phyloP scores from a whole-genome alignment of 2,888 invertebrate genomes.

The Copidosoma aretas region DNA sequence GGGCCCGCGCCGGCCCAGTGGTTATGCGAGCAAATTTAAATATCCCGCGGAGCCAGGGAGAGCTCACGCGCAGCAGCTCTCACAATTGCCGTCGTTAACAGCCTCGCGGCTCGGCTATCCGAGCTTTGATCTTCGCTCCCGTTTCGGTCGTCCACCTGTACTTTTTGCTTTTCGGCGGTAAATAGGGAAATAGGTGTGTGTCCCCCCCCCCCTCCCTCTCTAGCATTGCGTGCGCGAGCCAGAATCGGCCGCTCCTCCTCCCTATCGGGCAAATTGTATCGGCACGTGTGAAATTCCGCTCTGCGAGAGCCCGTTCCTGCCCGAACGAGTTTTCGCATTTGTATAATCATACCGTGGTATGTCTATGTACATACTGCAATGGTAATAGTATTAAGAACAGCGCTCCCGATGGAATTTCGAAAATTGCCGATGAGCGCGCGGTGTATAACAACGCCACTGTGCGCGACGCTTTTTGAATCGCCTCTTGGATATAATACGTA shows the following conservation, averaged over 20 bases:
- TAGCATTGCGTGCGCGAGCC: not conserved
- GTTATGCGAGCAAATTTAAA: slow-evolving; percentile 60
- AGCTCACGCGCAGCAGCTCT: slow-evolving; percentile 11
- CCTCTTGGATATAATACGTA: too few species aligned
- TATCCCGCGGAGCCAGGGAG: slow-evolving; percentile 43
- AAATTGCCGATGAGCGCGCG: too few species aligned
- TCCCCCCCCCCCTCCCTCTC: not conserved
- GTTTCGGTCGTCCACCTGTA: slow-evolving; percentile 24
- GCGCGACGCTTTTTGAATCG: too few species aligned
- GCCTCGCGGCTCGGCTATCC: slow-evolving; percentile 18
- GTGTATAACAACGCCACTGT: too few species aligned
- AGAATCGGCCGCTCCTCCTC: not conserved
- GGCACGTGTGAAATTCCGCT: slow-evolving; percentile 8
- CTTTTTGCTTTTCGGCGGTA: too few species aligned
- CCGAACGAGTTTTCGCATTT: not conserved
- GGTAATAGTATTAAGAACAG: too few species aligned
- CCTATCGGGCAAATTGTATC: slow-evolving; percentile 17
- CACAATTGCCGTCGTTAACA: slow-evolving; percentile 44
- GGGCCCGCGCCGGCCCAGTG: slow-evolving; percentile 40
- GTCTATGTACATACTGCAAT: too few species aligned
- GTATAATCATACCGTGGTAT: too few species aligned
- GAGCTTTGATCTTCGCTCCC: slow-evolving; percentile 39
- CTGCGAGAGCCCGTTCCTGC: not conserved
- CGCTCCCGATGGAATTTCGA: too few species aligned
- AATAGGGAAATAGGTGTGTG: too few species aligned